Evolutionary conservation across 1,140 invertebrate genomes (phyloP), one percentile per base, ranked within the genome.

Genomic region (Schlechtendalia chinensis): DNA sequence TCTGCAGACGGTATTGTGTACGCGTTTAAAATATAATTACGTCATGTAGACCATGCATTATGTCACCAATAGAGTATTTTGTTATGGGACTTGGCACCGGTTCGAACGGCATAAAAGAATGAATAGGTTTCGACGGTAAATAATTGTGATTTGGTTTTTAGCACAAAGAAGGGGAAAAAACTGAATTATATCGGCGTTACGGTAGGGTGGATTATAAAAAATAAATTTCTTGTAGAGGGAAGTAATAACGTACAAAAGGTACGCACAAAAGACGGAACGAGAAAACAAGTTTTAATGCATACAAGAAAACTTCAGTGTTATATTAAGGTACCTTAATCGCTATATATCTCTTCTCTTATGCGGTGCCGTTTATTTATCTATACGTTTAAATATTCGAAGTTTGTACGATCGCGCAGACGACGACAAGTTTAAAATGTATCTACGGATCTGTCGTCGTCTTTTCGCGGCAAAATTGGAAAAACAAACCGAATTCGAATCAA

Each of bases 21-120:
- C 45, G 14, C 22, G 45, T 50, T 69, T 50, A 22, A 27, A 27
- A 69, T 17, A 69, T 11, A 39, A 69, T 72, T 72, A 50, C 45
- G n/a, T 22, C 67, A 5, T 16, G 10, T 63, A 54, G 24, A 32
- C 50, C 69, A 32, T 6, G 59, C 27, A 54, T 72, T 72, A 53
- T 53, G 47, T 72, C 69, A 54, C 69, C 47, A 14, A 29, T 53
- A 29, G 8, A 29, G 27, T 53, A 53, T 17, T n/a, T n/a, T n/a
- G n/a, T n/a, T 27, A 54, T 69, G 47, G 1, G 24, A 72, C 69
- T 29, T 54, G 69, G 69, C 69, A 24, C 47, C 50, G 0, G 54
- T 72, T 53, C 69, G 50, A 19, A 24, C n/a, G 24, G 24, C 16
- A n/a, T 72, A 72, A 29, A 72, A 29, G 47, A 72, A 72, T 29